phyloP scores from a whole-genome alignment of 2,888 invertebrate genomes.

The Coelinius sp. region DNA sequence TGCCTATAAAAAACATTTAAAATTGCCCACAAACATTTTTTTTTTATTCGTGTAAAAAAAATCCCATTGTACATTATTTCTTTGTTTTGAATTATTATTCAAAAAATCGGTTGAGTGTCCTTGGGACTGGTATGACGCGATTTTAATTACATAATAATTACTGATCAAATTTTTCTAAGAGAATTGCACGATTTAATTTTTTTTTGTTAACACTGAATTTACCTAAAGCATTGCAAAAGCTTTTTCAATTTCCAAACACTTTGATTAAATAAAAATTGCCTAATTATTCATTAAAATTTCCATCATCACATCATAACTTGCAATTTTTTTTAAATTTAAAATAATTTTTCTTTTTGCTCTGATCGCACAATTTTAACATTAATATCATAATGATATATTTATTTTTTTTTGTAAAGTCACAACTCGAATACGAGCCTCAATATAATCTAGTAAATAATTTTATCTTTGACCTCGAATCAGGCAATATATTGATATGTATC shows the following conservation, averaged over 20 bases:
- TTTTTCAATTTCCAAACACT: constrained; percentile 11
- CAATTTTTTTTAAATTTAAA: background rate
- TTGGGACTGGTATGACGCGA: too few relatives aligned
- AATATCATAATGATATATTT: constrained; percentile 30
- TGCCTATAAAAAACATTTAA: constrained; percentile 17
- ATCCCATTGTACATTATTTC: constrained; percentile 20
- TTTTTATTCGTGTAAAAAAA: constrained; percentile 20
- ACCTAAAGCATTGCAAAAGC: constrained; percentile 25
- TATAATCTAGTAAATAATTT: constrained; percentile 30
- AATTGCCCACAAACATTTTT: constrained; percentile 33
- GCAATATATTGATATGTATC: constrained; percentile 66
- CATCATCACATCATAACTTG: background rate
- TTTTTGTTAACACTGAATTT: constrained; percentile 27
- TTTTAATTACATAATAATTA: too few relatives aligned
- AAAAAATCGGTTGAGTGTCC: constrained; percentile 7
- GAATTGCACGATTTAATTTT: constrained; percentile 44
- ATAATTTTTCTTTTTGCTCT: constrained; percentile 6
- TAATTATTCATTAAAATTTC: constrained; percentile 1
- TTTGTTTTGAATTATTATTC: constrained; percentile 14
- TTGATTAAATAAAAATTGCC: background rate
- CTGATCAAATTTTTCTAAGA: constrained; percentile 1
- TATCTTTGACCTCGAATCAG: constrained; percentile 49
- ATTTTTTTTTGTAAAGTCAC: background rate
- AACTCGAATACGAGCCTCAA: constrained; percentile 27
- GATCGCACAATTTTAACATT: constrained; percentile 17